Percentiles rank a stretch among this genome's conserved stretches.
These are phyloP conservation scores for Elysia crispata DNA, from an alignment of 2,888 invertebrate genomes.

Conservation along the genomic window DNA sequence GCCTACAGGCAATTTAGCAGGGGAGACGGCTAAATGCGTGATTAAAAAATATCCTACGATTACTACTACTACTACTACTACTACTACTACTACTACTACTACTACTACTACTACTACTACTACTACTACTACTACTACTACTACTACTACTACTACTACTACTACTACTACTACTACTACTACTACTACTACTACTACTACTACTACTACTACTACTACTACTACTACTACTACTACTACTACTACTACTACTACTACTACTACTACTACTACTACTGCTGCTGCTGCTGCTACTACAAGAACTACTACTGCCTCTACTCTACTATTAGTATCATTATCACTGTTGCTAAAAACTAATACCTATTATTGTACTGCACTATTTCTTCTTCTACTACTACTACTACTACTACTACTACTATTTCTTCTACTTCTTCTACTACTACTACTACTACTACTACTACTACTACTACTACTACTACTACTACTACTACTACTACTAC, in stretches of 20 bases:
- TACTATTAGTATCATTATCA: background rate
- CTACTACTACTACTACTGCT: slow-evolving; percentile 17
- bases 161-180: slow-evolving; percentile 19
- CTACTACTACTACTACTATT: too few relatives aligned
- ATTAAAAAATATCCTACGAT: slow-evolving; percentile 18
- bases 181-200: background rate
- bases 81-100: slow-evolving; percentile 39
- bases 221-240: background rate
- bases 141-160: too few relatives aligned
- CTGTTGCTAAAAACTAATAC: background rate
- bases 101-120: slow-evolving; percentile 37
- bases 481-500: slow-evolving; percentile 39
- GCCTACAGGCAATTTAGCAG: too few relatives aligned
- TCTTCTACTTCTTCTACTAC: background rate
- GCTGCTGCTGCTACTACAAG: background rate
- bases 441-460: slow-evolving; percentile 35
- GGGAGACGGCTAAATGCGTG: too few relatives aligned
- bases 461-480: slow-evolving; percentile 39
- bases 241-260: slow-evolving; percentile 1
- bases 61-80: slow-evolving; percentile 39
- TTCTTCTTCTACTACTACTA: too few relatives aligned
- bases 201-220: background rate
- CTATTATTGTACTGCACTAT: too few relatives aligned
- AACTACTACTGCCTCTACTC: slow-evolving; percentile 3
- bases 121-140: slow-evolving; percentile 38